Conservation (phyloP, 2,113 vertebrate genomes). For the Ptychochromis oligacanthus region DNA sequence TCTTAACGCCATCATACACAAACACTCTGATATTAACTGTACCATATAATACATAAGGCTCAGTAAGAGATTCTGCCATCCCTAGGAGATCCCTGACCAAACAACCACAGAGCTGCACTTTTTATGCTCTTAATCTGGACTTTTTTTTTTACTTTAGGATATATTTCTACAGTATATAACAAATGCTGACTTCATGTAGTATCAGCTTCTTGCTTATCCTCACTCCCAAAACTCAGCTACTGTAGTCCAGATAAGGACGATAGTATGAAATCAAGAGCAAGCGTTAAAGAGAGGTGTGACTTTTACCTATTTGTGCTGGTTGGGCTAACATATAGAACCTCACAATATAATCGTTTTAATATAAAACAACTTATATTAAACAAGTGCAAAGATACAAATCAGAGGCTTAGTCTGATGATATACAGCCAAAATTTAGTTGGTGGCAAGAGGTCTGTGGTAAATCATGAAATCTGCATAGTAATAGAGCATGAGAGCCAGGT, state of each 20-base stretch:
- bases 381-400: conserved; percentile 21
- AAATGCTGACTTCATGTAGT: conserved; percentile 40
- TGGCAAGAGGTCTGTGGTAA: conserved; percentile 17
- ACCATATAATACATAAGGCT: conserved; percentile 11
- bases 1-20: conserved; percentile 35
- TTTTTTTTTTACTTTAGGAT: conserved; percentile 25
- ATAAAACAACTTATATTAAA: conserved; percentile 5
- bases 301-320: conserved; percentile 1
- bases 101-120: conserved; percentile 24
- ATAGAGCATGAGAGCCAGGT: conserved; percentile 19
- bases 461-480: conserved; percentile 30
- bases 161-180: conserved; percentile 19
- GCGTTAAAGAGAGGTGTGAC: not conserved
- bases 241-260: conserved; percentile 15
- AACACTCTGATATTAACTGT: conserved; percentile 43
- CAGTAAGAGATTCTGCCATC: conserved; percentile 16
- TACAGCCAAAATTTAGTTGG: conserved; percentile 22
- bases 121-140: conserved; percentile 17
- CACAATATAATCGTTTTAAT: conserved; percentile 20
- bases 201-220: conserved; percentile 39
- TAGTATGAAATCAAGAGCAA: conserved; percentile 8
- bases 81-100: conserved; percentile 10
- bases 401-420: not conserved
- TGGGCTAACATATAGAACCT: conserved; percentile 1
- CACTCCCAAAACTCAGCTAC: conserved; percentile 28